Percentiles rank a stretch among this genome's conserved stretches.
These are phyloP conservation scores for Mellivora capensis DNA, from an alignment of 2,113 vertebrate genomes.

Conservation along the genomic window DNA sequence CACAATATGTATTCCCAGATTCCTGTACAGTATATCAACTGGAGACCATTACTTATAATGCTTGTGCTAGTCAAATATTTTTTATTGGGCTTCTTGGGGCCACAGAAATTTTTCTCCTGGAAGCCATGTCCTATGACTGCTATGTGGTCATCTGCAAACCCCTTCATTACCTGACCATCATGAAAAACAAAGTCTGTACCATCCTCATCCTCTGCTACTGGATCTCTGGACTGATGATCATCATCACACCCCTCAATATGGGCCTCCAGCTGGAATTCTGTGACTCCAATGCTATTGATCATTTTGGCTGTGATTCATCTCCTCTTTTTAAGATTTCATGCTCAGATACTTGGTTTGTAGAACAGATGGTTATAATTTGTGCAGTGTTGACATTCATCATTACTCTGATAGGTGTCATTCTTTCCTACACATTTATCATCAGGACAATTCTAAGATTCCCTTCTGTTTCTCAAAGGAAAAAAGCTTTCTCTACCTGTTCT, in stretches of 20 bases:
- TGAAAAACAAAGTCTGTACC: constrained; percentile 30
- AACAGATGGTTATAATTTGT: constrained; percentile 34
- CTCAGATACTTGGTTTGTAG: constrained; percentile 54
- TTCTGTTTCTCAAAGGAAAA: constrained; percentile 35
- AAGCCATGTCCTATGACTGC: no score
- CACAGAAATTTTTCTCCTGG: no score
- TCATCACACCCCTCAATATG: constrained; percentile 15
- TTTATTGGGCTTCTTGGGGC: no score
- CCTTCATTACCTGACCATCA: constrained; percentile 55
- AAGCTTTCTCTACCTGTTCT: constrained; percentile 62
- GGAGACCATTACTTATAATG: no score
- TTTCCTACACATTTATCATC: constrained; percentile 45
- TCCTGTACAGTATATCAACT: no score
- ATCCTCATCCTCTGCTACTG: constrained; percentile 45
- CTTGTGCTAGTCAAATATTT: no score
- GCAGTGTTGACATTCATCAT: constrained; percentile 52
- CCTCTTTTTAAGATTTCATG: constrained; percentile 61
- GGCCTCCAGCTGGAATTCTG: constrained; percentile 60
- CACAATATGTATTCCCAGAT: no score
- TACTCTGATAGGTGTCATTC: constrained; percentile 42
- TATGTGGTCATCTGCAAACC: constrained; percentile 65
- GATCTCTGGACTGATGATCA: constrained; percentile 44
- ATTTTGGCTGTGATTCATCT: constrained; percentile 51
- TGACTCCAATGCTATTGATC: constrained; percentile 58
- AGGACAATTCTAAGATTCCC: constrained; percentile 48